Base-by-base conservation (phyloP, 2,888 invertebrate species). In the Podotricha telesiphe region DNA sequence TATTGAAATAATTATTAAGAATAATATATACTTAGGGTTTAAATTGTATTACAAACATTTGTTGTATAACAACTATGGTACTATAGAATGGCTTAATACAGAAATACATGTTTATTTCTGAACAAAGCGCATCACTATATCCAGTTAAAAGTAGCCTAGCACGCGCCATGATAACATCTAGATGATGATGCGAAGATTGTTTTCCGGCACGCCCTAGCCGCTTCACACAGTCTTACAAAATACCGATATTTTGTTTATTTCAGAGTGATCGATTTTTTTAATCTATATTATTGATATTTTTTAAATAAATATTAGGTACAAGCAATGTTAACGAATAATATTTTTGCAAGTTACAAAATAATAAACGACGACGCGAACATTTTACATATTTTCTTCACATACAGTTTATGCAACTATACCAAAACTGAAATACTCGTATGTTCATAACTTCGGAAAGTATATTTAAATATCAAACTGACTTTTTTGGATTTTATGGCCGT, bases 121-220 rank as follows among this genome's bases (percentile, higher is more conserved):
- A 80, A 75, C 77, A 75, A 66, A 68, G 63, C 73, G 65, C 88
- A 79, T 77, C 89, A 78, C 88, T 91, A 85, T 67, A 83, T 86
- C 85, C 63, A 73, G 72, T 74, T 87, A 89, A 90, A 89, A 90
- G 88, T 64, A 66, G 90, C 92, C 89, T 64, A 70, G 91, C 92
- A 91, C 92, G 92, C 86, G 91, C 87, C 79, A 71, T 82, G 92
- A 92, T 91, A 86, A 76, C 82, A 91, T 92, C 91, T 84, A 80
- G 79, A 82, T 86, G 91, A 91, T 91, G 91, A 89, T 88, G 91
- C 91, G 83, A 79, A 88, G 90, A 92, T 92, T 88, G 89, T 90
- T 89, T 89, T 87, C 84, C 89, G 85, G 82, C 82, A 82, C 80
- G 86, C 78, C 79, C 84, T 81, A 79, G 80, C 79, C 78, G 76